Evolutionary conservation across 2,797 vertebrate species (phyloP), one percentile per base, ranked within the genome.

Genomic region (Smutsia gigantea): DNA sequence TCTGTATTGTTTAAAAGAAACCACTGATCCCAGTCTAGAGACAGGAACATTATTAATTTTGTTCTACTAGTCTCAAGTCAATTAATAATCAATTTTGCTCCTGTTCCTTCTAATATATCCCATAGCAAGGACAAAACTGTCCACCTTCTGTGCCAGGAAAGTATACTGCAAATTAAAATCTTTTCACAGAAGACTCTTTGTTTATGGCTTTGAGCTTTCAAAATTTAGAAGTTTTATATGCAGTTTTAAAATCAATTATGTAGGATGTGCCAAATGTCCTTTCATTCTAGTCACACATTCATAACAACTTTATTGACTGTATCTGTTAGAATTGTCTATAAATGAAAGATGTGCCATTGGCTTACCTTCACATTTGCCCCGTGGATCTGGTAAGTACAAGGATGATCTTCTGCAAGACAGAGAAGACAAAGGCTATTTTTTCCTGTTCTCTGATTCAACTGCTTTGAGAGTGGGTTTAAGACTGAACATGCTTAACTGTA

Each of bases 81-180:
- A 97, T 97, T 97, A 97, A 97, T 97, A 98, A 98, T 98, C 93
- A 97, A 87, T 98, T 97, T 97, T 94, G 9, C 9, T 97, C 69
- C 77, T 96, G 49, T 29, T 95, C 4, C 63, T 81, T 96, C 75
- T 97, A 98, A 97, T 98, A 97, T 97, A 81, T 86, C 63, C 10
- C 84, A 21, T 83, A 94, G 90, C 72, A 97, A 93, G 92, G n/a
- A 97, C 37, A 96, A 96, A 97, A 87, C 9, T 87, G 34, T 89
- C 59, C 95, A 82, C 86, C 97, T 97, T 84, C 21, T 84, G 88
- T 95, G 83, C 21, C 87, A 97, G 75, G 39, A 49, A 97, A 97
- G 90, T 96, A 96, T 18, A 59, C 31, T 21, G 1, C 68, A 94
- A 97, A 95, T 96, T 27, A 97, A 27, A 96, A 95, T 71, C 25